Conservation (phyloP, 1,140 invertebrate species). For the Heliconius congener region DNA sequence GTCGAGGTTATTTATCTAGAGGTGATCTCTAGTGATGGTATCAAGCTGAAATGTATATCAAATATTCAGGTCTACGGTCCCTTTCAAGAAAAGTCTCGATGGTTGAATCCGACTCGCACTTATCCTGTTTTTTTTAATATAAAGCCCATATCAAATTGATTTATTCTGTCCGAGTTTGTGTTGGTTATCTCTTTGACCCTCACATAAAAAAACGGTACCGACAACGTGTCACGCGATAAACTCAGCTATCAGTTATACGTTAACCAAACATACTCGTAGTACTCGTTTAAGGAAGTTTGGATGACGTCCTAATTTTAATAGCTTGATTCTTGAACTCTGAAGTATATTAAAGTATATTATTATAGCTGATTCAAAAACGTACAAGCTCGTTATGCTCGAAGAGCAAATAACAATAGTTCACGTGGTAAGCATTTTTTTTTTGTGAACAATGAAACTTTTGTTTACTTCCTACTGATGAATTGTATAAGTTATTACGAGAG, state of each 20-base stretch:
- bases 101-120: too few relatives aligned
- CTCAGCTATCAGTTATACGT: slow-evolving; percentile 22
- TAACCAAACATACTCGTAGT: not conserved
- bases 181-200: slow-evolving; percentile 33
- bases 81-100: too few relatives aligned
- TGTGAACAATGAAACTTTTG: slow-evolving; percentile 34
- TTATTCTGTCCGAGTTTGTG: not conserved
- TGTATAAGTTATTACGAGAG: slow-evolving; percentile 36
- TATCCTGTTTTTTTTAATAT: not conserved
- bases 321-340: not conserved
- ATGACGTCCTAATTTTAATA: slow-evolving; percentile 16
- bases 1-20: too few relatives aligned
- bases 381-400: slow-evolving; percentile 27
- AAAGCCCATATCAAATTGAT: not conserved
- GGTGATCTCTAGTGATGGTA: too few relatives aligned
- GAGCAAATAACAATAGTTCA: slow-evolving; percentile 34
- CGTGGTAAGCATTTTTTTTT: slow-evolving; percentile 24
- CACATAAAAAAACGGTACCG: slow-evolving; percentile 21
- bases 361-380: slow-evolving; percentile 22
- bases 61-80: too few relatives aligned
- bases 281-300: slow-evolving; percentile 10
- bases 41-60: too few relatives aligned
- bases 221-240: slow-evolving; percentile 22
- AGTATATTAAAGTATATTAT: not conserved
- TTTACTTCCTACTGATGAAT: slow-evolving; percentile 34